Base-by-base conservation (phyloP, 2,888 invertebrate genomes). In the Volucella inanis region DNA sequence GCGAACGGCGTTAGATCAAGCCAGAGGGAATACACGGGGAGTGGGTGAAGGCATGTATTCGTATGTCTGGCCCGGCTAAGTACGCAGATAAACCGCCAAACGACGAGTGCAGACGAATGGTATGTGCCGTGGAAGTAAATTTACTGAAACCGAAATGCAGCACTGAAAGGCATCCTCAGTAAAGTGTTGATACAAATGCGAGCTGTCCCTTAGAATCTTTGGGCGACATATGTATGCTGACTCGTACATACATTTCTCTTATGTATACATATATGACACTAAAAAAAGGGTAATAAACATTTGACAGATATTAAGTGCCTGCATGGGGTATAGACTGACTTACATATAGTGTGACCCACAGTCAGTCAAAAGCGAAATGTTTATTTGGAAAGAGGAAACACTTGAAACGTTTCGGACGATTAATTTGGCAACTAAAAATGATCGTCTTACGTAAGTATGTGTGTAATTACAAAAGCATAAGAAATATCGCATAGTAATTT, bases 81-180 rank as follows among this genome's bases (percentile, higher is more conserved):
- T 76, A 62, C 70, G 45, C 65, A 2, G 59, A 39, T 67, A 54
- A 49, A 72, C 68, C 72, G 83, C 45, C 78, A 83, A 83, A 70
- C 64, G 57, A 70, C 65, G 43, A 77, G 43, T 31, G 31, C 31
- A 31, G 31, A 31, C 31, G 31, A n/a, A n/a, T 14, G 43, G 52
- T 80, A 68, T 81, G 81, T 85, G 75, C 75, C 84, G 65, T 76
- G 81, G 76, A 84, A 84, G 65, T 76, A 84, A 80, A 76, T 80
- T 84, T 67, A 76, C 75, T 71, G 55, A 85, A 76, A 76, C 65
- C 50, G 54, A 71, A 80, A 70, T 76, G 80, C 75, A 80, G 22
- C 67, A 72, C 43, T 61, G 59, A 65, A 59, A 45, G 50, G 76
- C 72, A 57, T 67, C 59, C 41, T 52, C 65, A 1, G 41, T 59